Evolutionary conservation across 2,797 vertebrate species (phyloP).

Genomic region (Bradypodion ventrale): DNA sequence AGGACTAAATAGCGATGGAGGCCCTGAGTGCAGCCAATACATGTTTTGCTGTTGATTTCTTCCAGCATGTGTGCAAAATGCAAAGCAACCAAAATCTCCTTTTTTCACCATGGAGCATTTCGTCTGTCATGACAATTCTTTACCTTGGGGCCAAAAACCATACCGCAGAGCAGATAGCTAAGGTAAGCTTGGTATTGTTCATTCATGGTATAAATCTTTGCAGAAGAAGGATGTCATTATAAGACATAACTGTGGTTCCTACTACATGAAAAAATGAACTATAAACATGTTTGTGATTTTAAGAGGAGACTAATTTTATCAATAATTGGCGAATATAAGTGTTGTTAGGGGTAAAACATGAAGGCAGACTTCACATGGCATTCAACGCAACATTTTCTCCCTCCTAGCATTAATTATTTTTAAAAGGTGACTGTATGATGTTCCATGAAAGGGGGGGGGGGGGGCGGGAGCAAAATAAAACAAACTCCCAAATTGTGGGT

Average conservation of each 20-base stretch:
- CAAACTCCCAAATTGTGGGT: neutral
- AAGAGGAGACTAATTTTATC: neutral
- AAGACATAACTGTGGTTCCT: neutral
- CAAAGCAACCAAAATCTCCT: slow-evolving; percentile 69
- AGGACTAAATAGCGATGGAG: slow-evolving; percentile 72
- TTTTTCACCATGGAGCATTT: slow-evolving; percentile 75
- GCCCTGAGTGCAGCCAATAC: slow-evolving; percentile 68
- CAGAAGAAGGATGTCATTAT: neutral
- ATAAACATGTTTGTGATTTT: neutral
- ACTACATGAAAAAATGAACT: neutral
- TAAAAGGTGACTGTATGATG: neutral
- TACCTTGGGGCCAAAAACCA: slow-evolving; percentile 72
- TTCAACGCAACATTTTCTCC: neutral
- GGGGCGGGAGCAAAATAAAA: neutral
- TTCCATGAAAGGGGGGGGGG: neutral
- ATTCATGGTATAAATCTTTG: neutral
- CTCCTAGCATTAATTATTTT: neutral
- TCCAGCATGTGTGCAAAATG: slow-evolving; percentile 65
- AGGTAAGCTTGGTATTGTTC: slow-evolving; percentile 61
- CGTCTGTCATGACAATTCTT: slow-evolving; percentile 69
- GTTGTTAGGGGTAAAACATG: too few relatives aligned
- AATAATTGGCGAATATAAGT: too few relatives aligned
- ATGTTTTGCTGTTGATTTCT: slow-evolving; percentile 74
- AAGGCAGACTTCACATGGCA: neutral
- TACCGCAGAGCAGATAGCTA: slow-evolving; percentile 75